Evolutionary conservation across 2,113 vertebrate species (phyloP).

Genomic region (Coryphaenoides rupestris): DNA sequence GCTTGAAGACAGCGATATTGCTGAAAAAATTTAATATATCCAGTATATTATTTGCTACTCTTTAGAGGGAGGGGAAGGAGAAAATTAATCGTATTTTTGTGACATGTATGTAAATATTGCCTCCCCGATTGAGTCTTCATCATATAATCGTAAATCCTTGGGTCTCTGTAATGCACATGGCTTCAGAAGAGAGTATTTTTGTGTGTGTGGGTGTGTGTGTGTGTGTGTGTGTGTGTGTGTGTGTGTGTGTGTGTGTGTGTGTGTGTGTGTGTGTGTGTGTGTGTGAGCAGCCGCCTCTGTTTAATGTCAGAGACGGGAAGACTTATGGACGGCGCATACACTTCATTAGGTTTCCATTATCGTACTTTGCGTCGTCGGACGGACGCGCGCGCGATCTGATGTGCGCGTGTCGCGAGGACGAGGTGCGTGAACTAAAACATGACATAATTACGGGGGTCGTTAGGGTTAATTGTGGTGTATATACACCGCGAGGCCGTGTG

Average conservation of each 20-base stretch:
- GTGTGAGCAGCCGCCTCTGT: conserved; percentile 26
- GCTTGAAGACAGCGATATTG: conserved; percentile 33
- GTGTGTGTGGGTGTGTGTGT: too few species aligned
- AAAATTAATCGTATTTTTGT: too few species aligned
- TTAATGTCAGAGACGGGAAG: too few species aligned
- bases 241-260: conserved; percentile 8
- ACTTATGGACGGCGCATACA: conserved; percentile 33
- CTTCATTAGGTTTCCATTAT: conserved; percentile 66
- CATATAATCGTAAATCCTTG: too few species aligned
- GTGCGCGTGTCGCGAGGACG: conserved; percentile 48
- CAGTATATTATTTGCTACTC: not conserved
- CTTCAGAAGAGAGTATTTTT: too few species aligned
- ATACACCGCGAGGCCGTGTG: conserved; percentile 33
- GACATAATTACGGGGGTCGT: conserved; percentile 66
- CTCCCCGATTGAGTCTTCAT: too few species aligned
- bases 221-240: not conserved
- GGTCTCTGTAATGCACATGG: too few species aligned
- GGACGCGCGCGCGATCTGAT: conserved; percentile 57
- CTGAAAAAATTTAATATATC: not conserved
- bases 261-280: conserved; percentile 32
- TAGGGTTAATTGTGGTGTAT: conserved; percentile 70
- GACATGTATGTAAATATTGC: not conserved
- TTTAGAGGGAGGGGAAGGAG: too few species aligned
- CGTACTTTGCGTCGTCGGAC: conserved; percentile 50
- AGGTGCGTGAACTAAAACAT: conserved; percentile 51